Base-by-base conservation (phyloP, 2,888 invertebrate species). In the Hirtodrosophila duncani region DNA sequence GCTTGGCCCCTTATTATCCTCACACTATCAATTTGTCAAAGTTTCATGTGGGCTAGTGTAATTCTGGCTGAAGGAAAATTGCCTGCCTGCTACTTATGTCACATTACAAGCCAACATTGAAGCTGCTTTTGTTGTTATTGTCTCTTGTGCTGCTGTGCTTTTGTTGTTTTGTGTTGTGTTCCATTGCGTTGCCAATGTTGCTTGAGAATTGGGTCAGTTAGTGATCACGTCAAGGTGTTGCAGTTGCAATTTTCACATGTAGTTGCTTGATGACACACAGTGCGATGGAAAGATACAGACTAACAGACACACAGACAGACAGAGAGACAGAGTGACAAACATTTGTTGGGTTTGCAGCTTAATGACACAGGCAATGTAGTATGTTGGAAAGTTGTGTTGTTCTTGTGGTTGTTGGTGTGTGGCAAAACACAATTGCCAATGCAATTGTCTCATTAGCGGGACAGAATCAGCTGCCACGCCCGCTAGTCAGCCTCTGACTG, bases 391-490 rank as follows among this genome's bases (percentile, higher is more conserved):
- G 67, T 74, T 53, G 56, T 69, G n/a, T n/a, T n/a, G n/a, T n/a
- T n/a, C n/a, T n/a, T n/a, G n/a, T n/a, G n/a, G n/a, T n/a, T n/a
- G n/a, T n/a, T n/a, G n/a, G n/a, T n/a, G n/a, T n/a, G 70, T 48
- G 63, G 57, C 57, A 60, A 62, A n/a, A n/a, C n/a, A n/a, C 77
- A 80, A 77, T 77, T 61, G 81, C 81, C 68, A 77, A 72, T 74
- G 81, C 81, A 72, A 77, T 77, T 74, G 72, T 80, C 78, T 74
- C 81, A 74, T 74, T 74, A 74, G 81, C 67, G 81, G 51, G 78
- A 68, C 81, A 80, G 63, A 59, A 63, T 45, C 56, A 58, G 56
- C 41, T 31, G 31, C 45, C 44, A 21, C 39, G 13, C 31, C 13
- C 21, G 11, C 16, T 34, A 7, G 4, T 11, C 46, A n/a, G 43